phyloP scores from a whole-genome alignment of 2,113 vertebrate genomes.

The Bostrychus sinensis region DNA sequence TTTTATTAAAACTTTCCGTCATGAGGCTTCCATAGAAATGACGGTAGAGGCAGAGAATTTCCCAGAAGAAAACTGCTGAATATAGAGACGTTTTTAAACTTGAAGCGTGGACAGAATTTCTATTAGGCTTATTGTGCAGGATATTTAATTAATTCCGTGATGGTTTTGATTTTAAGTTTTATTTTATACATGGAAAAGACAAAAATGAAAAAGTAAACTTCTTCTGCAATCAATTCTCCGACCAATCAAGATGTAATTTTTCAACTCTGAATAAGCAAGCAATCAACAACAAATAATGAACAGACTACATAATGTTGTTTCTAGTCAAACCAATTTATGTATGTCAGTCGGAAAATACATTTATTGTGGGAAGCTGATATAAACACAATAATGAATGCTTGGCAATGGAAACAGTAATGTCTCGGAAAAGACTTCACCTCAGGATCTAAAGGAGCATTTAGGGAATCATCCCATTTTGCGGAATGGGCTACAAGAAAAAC shows the following conservation, averaged over 20 bases:
- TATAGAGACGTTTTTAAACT: constrained; percentile 9
- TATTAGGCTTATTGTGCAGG: neutral
- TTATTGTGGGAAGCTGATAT: constrained; percentile 25
- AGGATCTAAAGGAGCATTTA: constrained; percentile 3
- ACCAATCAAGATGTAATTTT: constrained; percentile 50
- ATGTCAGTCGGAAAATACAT: constrained; percentile 42
- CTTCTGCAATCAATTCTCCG: neutral
- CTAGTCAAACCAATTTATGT: constrained; percentile 39
- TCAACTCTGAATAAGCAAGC: constrained; percentile 31
- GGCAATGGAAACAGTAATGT: neutral
- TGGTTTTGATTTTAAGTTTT: neutral
- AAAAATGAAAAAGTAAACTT: neutral
- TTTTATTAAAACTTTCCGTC: constrained; percentile 48
- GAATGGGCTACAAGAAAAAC: neutral
- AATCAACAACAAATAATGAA: constrained; percentile 56
- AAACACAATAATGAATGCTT: constrained; percentile 31
- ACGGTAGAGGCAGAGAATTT: constrained; percentile 10
- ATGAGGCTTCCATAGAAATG: constrained; percentile 24
- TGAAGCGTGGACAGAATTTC: neutral
- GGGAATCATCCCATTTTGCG: neutral
- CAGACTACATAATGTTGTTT: constrained; percentile 32
- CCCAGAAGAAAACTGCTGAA: constrained; percentile 22
- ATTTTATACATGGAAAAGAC: neutral
- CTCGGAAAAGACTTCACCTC: neutral
- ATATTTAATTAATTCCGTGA: neutral